A percentile compares a stretch with the other conserved stretches of the same genome.
These are phyloP conservation scores for Lacerta viridis DNA, from an alignment of 2,797 vertebrate genomes.

Conservation along the genomic window DNA sequence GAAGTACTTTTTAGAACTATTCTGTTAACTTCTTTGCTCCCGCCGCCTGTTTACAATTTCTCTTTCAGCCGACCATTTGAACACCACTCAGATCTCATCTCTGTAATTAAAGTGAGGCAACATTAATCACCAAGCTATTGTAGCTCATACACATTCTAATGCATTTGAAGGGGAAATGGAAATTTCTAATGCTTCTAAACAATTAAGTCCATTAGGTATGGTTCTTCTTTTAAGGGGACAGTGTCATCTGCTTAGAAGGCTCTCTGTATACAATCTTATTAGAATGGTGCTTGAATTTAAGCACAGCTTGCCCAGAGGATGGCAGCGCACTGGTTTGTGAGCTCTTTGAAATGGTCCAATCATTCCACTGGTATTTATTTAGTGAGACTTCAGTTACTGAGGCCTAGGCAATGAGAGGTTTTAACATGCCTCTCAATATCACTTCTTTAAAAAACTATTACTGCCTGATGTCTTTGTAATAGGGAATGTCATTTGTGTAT, in stretches of 20 bases:
- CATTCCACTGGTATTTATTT: constrained; percentile 45
- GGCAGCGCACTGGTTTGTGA: constrained; percentile 24
- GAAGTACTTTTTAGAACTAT: constrained; percentile 60
- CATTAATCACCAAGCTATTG: constrained; percentile 70
- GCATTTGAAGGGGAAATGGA: constrained; percentile 45
- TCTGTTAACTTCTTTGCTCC: constrained; percentile 55
- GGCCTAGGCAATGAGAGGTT: constrained; percentile 17
- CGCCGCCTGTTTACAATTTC: constrained; percentile 69
- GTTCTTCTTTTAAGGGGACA: constrained; percentile 63
- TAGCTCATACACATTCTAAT: constrained; percentile 68
- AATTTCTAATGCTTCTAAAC: constrained; percentile 64
- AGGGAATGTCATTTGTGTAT: constrained; percentile 27
- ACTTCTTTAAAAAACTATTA: constrained; percentile 36
- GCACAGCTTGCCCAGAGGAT: background rate
- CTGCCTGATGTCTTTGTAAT: background rate
- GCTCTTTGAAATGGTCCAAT: constrained; percentile 47
- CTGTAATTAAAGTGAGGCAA: constrained; percentile 66
- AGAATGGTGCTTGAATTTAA: constrained; percentile 40
- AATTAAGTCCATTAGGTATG: constrained; percentile 73
- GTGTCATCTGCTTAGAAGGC: constrained; percentile 66
- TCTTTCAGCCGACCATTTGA: constrained; percentile 55
- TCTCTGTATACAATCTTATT: constrained; percentile 39
- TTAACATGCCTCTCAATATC: constrained; percentile 33
- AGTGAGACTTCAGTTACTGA: constrained; percentile 45
- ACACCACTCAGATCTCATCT: constrained; percentile 65